phyloP scores from a whole-genome alignment of 2,113 vertebrate genomes.

The Amphilophus citrinellus region DNA sequence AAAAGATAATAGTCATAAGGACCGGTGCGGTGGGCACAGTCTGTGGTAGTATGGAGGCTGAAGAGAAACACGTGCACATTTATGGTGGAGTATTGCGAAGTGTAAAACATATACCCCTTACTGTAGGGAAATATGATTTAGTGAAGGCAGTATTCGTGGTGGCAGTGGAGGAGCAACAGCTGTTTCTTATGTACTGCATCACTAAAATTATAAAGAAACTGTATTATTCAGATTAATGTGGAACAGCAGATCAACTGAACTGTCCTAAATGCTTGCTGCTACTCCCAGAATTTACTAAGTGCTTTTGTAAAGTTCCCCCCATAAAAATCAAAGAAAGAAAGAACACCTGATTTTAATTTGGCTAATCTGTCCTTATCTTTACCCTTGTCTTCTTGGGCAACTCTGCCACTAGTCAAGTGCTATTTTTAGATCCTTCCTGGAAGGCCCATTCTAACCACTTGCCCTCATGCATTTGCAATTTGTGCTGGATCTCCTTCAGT shows the following conservation, averaged over 20 bases:
- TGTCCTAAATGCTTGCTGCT: neutral
- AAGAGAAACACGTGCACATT: neutral
- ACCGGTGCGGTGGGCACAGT: too few relatives aligned
- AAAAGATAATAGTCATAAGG: neutral
- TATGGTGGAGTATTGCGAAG: neutral
- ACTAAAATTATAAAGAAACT: neutral
- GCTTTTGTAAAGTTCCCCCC: neutral
- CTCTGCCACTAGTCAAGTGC: neutral
- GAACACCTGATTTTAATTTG: neutral
- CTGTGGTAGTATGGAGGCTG: neutral
- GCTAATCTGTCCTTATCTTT: neutral
- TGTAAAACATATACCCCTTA: neutral
- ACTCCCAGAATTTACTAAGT: neutral
- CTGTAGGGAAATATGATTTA: neutral
- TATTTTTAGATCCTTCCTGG: conserved; percentile 12
- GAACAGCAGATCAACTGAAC: too few relatives aligned
- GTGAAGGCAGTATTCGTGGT: neutral
- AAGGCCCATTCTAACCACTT: neutral
- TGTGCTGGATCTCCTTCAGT: neutral
- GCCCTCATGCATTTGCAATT: neutral
- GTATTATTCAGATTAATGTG: neutral
- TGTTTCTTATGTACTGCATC: neutral
- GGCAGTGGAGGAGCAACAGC: neutral
- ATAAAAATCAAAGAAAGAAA: neutral
- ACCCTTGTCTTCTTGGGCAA: neutral